Percentiles rank a stretch among this genome's conserved stretches.
phyloP scores from a whole-genome alignment of 2,888 invertebrate genomes.

The Sisyra nigra region DNA sequence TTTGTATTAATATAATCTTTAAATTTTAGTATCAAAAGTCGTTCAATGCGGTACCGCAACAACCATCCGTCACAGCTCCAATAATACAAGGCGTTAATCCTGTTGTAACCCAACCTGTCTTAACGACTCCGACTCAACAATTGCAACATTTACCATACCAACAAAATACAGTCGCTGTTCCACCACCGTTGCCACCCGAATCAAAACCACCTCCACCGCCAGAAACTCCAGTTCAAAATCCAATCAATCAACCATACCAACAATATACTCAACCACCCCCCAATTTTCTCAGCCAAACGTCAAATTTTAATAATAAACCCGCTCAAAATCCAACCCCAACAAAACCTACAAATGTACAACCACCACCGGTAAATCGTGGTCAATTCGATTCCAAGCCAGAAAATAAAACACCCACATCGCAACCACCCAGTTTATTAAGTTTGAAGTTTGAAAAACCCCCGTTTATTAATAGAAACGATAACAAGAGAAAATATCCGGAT shows the following conservation, averaged over 20 bases:
- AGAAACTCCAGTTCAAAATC: slow-evolving; percentile 18
- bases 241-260: slow-evolving; percentile 14
- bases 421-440: slow-evolving; percentile 10
- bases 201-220: slow-evolving; percentile 26
- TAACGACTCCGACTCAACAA: not conserved
- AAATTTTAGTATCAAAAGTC: slow-evolving; percentile 35
- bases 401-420: not conserved
- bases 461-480: not conserved
- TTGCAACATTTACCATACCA: slow-evolving; percentile 1
- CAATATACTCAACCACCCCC: slow-evolving; percentile 19
- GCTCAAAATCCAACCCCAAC: slow-evolving; percentile 7
- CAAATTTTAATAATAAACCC: slow-evolving; percentile 19
- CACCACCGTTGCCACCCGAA: slow-evolving; percentile 25
- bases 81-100: slow-evolving; percentile 10
- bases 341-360: slow-evolving; percentile 21
- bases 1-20: slow-evolving; percentile 11
- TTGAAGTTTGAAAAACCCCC: slow-evolving; percentile 11
- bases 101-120: slow-evolving; percentile 11
- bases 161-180: slow-evolving; percentile 19
- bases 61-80: slow-evolving; percentile 11
- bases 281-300: slow-evolving; percentile 20
- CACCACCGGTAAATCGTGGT: slow-evolving; percentile 30
- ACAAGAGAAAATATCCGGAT: slow-evolving; percentile 3
- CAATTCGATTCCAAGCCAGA: no score
- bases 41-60: slow-evolving; percentile 22